A percentile compares a stretch with the other conserved stretches of the same genome.
Conservation (phyloP, 2,888 invertebrate genomes). For the Mystacides longicornis region DNA sequence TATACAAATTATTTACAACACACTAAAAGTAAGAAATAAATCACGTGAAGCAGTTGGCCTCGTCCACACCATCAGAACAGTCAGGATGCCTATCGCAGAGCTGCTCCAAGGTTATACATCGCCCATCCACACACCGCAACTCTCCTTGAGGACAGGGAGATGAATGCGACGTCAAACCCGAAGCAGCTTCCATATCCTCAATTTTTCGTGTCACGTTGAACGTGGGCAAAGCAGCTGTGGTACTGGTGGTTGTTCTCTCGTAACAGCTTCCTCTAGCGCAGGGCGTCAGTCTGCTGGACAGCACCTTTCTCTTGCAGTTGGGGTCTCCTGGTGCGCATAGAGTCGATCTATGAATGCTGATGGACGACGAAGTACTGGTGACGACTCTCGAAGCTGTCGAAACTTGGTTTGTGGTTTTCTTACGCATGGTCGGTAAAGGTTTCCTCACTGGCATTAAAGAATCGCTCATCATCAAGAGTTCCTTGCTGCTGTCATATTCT, state of each 20-base stretch:
- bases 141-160: conserved; percentile 50
- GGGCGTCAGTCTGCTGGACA: conserved; percentile 29
- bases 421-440: conserved; percentile 31
- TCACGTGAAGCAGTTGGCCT: conserved; percentile 55
- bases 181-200: conserved; percentile 18
- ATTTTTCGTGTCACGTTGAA: conserved; percentile 17
- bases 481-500: conserved; percentile 53
- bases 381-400: conserved; percentile 13
- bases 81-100: conserved; percentile 55
- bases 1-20: background rate
- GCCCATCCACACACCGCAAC: conserved; percentile 55
- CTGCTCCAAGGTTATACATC: conserved; percentile 55
- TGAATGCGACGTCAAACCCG: conserved; percentile 34
- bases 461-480: conserved; percentile 55
- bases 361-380: conserved; percentile 12
- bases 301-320: conserved; percentile 11
- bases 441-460: conserved; percentile 35
- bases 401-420: conserved; percentile 2
- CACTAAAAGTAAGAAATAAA: no score
- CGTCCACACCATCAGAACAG: conserved; percentile 58
- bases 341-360: conserved; percentile 6
- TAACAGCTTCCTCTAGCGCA: conserved; percentile 31
- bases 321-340: conserved; percentile 12
- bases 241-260: background rate
- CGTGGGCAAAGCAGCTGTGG: conserved; percentile 7